Percentiles rank a stretch among this genome's conserved stretches.
phyloP scores from a whole-genome alignment of 2,888 invertebrate species.

The Caenorhabditis imperialis region DNA sequence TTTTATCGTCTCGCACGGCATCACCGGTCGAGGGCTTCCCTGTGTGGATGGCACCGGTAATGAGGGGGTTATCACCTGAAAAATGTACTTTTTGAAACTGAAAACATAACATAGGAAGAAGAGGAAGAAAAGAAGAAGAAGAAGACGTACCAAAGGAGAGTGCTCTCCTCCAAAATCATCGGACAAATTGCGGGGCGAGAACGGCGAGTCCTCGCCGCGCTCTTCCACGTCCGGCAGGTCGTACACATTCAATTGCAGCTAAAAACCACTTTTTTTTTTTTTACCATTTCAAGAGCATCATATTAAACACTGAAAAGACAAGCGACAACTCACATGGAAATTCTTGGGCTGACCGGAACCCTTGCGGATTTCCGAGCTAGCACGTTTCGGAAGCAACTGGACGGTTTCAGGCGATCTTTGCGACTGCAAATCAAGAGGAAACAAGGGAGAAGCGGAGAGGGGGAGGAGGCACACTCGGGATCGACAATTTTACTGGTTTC shows the following conservation, averaged over 20 bases:
- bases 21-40: slow-evolving; percentile 43
- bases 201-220: slow-evolving; percentile 67
- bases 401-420: slow-evolving; percentile 61
- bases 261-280: slow-evolving; percentile 8
- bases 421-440: slow-evolving; percentile 46
- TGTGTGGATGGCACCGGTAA: slow-evolving; percentile 42
- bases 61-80: slow-evolving; percentile 48
- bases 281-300: background rate
- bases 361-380: slow-evolving; percentile 49
- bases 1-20: slow-evolving; percentile 48
- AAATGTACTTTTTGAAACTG: background rate
- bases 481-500: slow-evolving; percentile 15
- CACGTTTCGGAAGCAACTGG: slow-evolving; percentile 64
- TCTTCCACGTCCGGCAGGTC: slow-evolving; percentile 75
- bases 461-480: background rate
- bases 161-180: slow-evolving; percentile 44
- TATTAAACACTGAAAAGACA: background rate
- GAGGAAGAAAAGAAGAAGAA: too few species aligned
- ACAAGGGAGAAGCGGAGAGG: slow-evolving; percentile 8
- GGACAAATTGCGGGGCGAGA: slow-evolving; percentile 55
- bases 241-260: slow-evolving; percentile 72
- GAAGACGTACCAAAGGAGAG: slow-evolving; percentile 34
- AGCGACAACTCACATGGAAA: slow-evolving; percentile 62
- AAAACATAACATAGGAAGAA: too few species aligned
- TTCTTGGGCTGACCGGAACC: slow-evolving; percentile 56